Evolutionary conservation across 2,113 vertebrate genomes (phyloP), one percentile per base, ranked within the genome.

Genomic region (Delphinapterus leucas): DNA sequence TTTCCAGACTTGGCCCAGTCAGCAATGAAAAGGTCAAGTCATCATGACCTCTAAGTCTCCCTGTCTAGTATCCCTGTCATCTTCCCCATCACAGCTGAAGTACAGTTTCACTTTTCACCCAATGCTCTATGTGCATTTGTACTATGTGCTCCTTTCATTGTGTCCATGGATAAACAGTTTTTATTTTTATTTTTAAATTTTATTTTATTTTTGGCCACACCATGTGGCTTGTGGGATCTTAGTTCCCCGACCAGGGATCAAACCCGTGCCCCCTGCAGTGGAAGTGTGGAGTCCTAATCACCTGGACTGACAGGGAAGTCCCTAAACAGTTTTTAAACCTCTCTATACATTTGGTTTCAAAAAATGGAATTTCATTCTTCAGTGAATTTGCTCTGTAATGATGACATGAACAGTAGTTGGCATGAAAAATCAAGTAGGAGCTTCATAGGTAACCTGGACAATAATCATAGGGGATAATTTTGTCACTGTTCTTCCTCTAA

Each of bases 1-100:
- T 94, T 97, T 95, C 71, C 55, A 85, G 93, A 95, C 84, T 90
- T 96, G 85, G 90, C 92, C 44, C 49, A 83, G 49, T 94, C 84
- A 81, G 68, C 92, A 97, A 95, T 96, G 80, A 96, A 96, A 98
- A 97, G 92, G 95, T 90, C 87, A 92, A 80, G 82, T 89, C 47
- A 44, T 61, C n/a, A 63, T 96, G 87, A 80, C 31, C 82, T 73
- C 80, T 70, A 73, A 96, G 68, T 95, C 83, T 47, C 17, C 63
- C 61, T 71, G 65, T 83, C 41, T 95, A 55, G 18, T 90, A 92
- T 79, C 49, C 44, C 53, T 7, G 2, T 88, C 11, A 5, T 63
- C 47, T 31, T 31, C 70, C 47, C 26, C 68, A 44, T 65, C 20
- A 92, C 49, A 71, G 53, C 79, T 95, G 28, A 92, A 96, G 80